Base-by-base conservation (phyloP, 2,797 vertebrate genomes). In the Acanthis flammea region DNA sequence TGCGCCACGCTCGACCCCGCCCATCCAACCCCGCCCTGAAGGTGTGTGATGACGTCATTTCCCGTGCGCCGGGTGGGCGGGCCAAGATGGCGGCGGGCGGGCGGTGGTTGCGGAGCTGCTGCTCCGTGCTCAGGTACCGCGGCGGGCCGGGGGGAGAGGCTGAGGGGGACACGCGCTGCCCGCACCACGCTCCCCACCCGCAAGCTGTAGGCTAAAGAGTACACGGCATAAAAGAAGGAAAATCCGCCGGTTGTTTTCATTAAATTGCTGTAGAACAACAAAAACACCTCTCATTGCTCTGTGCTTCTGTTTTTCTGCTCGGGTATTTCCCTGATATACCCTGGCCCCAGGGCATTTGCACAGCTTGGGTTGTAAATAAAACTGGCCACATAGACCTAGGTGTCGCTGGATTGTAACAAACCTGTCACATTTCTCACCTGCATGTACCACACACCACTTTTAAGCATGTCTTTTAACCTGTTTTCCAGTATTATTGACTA, bases 121-220 rank as follows among this genome's bases (percentile, higher is more conserved):
- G 91, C n/a, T 85, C 77, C 6, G 19, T 98, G 5, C 41, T 97
- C 83, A 98, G 98, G 98, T 98, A 98, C 24, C 25, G 76, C 53
- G 39, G 61, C 44, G 33, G 60, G 60, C 19, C 13, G 75, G 75
- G 75, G 72, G 67, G 44, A n/a, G 5, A 31, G 14, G 66, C 37
- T 33, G 10, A 35, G 48, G 3, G 25, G 44, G 12, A 58, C 1
- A 25, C 5, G 28, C 1, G 45, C 30, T 16, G 7, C 30, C 39
- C 39, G 0, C 9, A 2, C 50, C 5, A 41, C 10, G 4, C 41
- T 54, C 5, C 48, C 14, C 16, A 1, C 15, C 24, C 31, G 24
- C 9, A 18, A 15, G 1, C 4, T 13, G 12, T 16, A 4, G 47
- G 8, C 7, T 16, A 21, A 57, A 57, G 31, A 79, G 37, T 1